Evolutionary conservation across 2,113 vertebrate genomes (phyloP).

Genomic region (Morphnarchus princeps): DNA sequence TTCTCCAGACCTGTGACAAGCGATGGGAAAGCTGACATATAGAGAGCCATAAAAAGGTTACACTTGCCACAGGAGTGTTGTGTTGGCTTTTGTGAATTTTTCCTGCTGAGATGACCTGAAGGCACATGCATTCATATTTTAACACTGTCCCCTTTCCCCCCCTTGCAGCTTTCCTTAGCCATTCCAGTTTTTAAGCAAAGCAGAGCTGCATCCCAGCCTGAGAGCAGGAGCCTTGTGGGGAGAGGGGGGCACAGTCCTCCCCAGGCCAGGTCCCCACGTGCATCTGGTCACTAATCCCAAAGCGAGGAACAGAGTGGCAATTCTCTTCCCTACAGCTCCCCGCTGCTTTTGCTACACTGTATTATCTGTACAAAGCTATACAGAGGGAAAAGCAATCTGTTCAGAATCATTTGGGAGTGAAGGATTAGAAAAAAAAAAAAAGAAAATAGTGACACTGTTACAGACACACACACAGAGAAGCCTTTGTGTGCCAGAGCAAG

Average conservation of each 20-base stretch:
- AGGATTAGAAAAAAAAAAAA: not conserved
- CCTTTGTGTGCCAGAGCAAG: conserved; percentile 24
- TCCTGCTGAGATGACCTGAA: not conserved
- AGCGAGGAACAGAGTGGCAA: not conserved
- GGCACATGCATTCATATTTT: not conserved
- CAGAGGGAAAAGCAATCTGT: not conserved
- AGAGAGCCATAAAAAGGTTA: not conserved
- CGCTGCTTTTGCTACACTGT: not conserved
- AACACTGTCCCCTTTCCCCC: accelerated
- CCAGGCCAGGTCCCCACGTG: accelerated
- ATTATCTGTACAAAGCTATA: not conserved
- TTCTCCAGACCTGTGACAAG: not conserved
- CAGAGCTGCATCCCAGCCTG: not conserved
- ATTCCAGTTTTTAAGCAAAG: not conserved
- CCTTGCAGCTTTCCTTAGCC: not conserved
- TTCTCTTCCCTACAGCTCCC: not conserved
- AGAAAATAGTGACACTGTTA: conserved; percentile 6
- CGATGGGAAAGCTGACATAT: not conserved
- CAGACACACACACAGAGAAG: not conserved
- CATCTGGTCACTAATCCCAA: not conserved
- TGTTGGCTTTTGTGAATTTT: not conserved
- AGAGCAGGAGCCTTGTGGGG: not conserved
- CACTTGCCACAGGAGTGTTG: accelerated
- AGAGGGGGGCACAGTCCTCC: no score
- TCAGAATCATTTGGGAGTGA: not conserved